Base-by-base conservation (phyloP, 2,113 vertebrate genomes). In the Neolamprologus brichardi region DNA sequence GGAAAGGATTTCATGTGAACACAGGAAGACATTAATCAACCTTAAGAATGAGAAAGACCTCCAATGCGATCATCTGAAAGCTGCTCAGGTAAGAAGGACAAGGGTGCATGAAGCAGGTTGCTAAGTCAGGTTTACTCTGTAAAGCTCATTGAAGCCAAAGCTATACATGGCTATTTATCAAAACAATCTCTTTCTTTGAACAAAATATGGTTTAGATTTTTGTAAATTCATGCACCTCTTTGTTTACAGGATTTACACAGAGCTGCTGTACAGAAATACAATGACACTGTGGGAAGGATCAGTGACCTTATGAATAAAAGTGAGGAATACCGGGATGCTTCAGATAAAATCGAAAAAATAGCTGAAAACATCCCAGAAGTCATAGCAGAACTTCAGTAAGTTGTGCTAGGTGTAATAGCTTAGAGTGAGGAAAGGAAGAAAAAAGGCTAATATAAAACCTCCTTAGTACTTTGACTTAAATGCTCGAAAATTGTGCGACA, bases 361-460 rank as follows among this genome's bases (percentile, higher is more conserved):
- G 12, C 79, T 51, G 87, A 80, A 89, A 81, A 20, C 37, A 75
- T 96, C 84, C 85, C 85, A 44, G 90, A 91, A 6, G 49, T 86
- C 70, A 92, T 94, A 58, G 88, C 83, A 34, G 89, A 93, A 53
- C 90, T 96, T 67, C 91, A 95, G 96, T 97, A 94, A 95, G 95
- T 84, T 62, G 46, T 51, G 11, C 32, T 67, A 67, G 32, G 2
- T n/a, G 6, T 10, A 18, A 79, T 18, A 20, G 6, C 34, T 56
- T 41, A 58, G 3, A 75, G 14, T 58, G 25, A 75, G 20, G 23
- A n/a, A 77, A 77, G 4, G 70, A 30, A 49, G 41, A 75, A 75
- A 6, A 58, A 32, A 58, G 18, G 7, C 17, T 34, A 28, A 20
- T 15, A 60, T 5, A 58, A 37, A 78, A 60, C 20, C 10, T 84